Percentiles rank a stretch among this genome's conserved stretches.
Conservation (phyloP, 2,113 vertebrate species). For the Perca flavescens region DNA sequence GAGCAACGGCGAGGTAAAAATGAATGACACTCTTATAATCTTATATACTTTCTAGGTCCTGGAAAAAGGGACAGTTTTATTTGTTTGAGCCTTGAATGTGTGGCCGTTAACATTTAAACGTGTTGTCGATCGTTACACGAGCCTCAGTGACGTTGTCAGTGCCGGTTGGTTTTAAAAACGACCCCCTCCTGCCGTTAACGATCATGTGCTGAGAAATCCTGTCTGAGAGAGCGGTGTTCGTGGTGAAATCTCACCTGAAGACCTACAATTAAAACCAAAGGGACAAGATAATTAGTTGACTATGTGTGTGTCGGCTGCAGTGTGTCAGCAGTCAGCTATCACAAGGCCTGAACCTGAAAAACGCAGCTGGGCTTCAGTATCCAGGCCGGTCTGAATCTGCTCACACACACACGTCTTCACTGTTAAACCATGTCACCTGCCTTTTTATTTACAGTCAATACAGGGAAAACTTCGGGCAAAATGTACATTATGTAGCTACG, state of each 20-base stretch:
- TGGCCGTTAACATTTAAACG: background rate
- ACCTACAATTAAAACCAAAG: background rate
- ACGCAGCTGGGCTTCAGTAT: conserved; percentile 50
- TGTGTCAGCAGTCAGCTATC: conserved; percentile 57
- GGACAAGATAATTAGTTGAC: background rate
- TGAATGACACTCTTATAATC: conserved; percentile 50
- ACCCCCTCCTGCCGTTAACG: conserved; percentile 54
- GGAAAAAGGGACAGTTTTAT: background rate
- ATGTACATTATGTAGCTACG: background rate
- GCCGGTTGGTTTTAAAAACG: conserved; percentile 79
- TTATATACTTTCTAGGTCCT: background rate
- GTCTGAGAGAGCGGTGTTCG: background rate
- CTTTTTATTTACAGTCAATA: background rate
- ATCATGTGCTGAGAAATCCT: conserved; percentile 31
- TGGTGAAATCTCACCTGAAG: background rate
- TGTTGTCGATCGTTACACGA: conserved; percentile 40
- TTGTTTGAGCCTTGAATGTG: background rate
- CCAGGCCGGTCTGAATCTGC: conserved; percentile 49
- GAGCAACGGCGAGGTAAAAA: conserved; percentile 87
- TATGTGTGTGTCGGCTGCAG: conserved; percentile 15
- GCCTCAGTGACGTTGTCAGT: conserved; percentile 74
- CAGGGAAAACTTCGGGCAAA: background rate
- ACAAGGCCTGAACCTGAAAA: conserved; percentile 68
- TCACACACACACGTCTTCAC: background rate
- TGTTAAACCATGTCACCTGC: background rate